Percentiles rank a stretch among this genome's conserved stretches.
phyloP scores from a whole-genome alignment of 2,113 vertebrate species.

The Monopterus albus region DNA sequence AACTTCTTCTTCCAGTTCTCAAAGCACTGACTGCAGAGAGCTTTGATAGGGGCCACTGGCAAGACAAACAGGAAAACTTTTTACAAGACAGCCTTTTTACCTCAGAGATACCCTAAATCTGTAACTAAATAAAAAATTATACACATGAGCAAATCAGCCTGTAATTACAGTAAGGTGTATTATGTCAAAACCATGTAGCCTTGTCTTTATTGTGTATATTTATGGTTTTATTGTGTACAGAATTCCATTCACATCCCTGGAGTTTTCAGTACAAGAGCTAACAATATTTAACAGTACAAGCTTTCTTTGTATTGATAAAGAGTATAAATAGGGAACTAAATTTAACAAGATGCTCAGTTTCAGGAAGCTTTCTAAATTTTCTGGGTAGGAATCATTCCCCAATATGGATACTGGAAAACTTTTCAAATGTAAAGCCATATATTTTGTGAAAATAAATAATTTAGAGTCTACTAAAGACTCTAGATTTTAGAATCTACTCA shows the following conservation, averaged over 20 bases:
- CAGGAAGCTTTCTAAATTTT: background rate
- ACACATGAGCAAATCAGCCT: background rate
- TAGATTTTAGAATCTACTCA: background rate
- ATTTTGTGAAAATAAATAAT: background rate
- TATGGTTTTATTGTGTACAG: background rate
- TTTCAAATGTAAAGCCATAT: background rate
- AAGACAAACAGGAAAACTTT: conserved; percentile 33
- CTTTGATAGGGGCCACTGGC: conserved; percentile 98
- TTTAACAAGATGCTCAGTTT: background rate
- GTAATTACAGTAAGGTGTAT: conserved; percentile 12
- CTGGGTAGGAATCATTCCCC: background rate
- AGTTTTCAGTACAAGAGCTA: background rate
- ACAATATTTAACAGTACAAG: background rate
- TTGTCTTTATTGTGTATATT: background rate
- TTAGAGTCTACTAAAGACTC: no score
- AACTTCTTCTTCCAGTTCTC: conserved; percentile 97
- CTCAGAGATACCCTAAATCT: background rate
- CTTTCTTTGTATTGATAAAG: background rate
- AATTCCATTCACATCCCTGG: background rate
- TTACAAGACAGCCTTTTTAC: background rate
- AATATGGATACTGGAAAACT: background rate
- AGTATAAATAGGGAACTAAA: background rate
- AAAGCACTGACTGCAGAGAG: conserved; percentile 94
- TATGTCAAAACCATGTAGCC: background rate
- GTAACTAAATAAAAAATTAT: conserved; percentile 8